phyloP scores from a whole-genome alignment of 2,797 vertebrate species.

The Margarornis squamiger region DNA sequence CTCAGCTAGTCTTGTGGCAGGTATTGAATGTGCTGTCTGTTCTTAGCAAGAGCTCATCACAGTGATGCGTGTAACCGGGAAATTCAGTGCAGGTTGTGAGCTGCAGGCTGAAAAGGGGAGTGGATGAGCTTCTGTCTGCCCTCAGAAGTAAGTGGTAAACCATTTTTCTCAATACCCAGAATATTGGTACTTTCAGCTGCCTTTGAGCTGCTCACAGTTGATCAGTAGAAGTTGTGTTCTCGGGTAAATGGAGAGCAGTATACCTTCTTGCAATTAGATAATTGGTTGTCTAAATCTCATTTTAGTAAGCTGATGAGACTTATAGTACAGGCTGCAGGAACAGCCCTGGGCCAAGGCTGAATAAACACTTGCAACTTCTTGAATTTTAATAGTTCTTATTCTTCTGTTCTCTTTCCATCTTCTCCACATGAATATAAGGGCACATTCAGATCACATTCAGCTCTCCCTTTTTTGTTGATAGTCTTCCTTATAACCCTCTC shows the following conservation, averaged over 20 bases:
- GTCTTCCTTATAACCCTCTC: not conserved
- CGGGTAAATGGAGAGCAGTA: not conserved
- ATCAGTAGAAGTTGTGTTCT: not conserved
- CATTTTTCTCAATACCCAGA: not conserved
- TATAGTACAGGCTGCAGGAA: not conserved
- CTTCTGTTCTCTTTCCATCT: not conserved
- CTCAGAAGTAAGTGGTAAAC: not conserved
- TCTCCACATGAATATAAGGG: not conserved
- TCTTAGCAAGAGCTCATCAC: not conserved
- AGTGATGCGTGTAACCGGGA: rapidly evolving
- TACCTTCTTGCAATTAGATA: not conserved
- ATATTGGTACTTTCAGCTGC: not conserved
- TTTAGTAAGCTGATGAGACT: not conserved
- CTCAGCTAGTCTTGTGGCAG: not conserved
- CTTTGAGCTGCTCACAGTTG: not conserved
- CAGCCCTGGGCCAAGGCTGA: not conserved
- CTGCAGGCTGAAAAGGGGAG: not conserved
- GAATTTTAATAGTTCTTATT: not conserved
- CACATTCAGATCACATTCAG: not conserved
- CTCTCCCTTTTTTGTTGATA: not conserved
- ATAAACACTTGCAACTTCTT: not conserved
- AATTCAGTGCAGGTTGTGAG: not conserved
- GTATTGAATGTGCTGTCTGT: not conserved
- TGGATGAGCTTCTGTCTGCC: not conserved
- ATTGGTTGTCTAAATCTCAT: not conserved